Evolutionary conservation across 2,888 invertebrate genomes (phyloP).

Genomic region (Pecten maximus): DNA sequence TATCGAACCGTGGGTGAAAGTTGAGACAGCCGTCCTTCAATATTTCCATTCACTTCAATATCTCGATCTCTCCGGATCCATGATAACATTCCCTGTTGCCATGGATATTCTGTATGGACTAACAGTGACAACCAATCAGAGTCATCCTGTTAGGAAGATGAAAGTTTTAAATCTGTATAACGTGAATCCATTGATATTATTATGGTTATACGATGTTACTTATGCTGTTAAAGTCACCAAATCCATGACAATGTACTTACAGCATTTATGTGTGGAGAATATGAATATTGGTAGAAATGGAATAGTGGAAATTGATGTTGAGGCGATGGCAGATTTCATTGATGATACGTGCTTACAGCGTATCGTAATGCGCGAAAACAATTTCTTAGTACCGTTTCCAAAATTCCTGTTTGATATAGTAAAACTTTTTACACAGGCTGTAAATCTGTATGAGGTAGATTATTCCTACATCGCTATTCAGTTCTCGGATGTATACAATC

Average conservation of each 20-base stretch:
- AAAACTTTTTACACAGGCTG: background rate
- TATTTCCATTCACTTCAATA: background rate
- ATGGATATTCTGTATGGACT: background rate
- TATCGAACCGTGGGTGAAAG: background rate
- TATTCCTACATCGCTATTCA: background rate
- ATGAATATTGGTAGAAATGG: background rate
- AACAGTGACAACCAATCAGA: background rate
- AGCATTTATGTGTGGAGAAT: background rate
- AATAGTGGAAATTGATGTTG: background rate
- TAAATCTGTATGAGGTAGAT: background rate
- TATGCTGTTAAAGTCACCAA: background rate
- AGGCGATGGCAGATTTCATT: background rate
- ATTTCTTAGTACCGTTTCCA: background rate
- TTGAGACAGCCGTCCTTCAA: background rate
- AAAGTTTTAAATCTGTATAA: background rate
- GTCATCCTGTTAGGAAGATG: background rate
- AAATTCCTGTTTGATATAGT: background rate
- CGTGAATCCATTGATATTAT: background rate
- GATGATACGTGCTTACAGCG: background rate
- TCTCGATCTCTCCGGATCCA: background rate
- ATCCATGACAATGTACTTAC: background rate
- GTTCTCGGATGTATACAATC: background rate
- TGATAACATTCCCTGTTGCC: conserved; percentile 12
- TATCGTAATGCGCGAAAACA: background rate
- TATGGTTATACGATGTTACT: background rate